Evolutionary conservation across 2,113 vertebrate genomes (phyloP).

Genomic region (Heterocephalus glaber): DNA sequence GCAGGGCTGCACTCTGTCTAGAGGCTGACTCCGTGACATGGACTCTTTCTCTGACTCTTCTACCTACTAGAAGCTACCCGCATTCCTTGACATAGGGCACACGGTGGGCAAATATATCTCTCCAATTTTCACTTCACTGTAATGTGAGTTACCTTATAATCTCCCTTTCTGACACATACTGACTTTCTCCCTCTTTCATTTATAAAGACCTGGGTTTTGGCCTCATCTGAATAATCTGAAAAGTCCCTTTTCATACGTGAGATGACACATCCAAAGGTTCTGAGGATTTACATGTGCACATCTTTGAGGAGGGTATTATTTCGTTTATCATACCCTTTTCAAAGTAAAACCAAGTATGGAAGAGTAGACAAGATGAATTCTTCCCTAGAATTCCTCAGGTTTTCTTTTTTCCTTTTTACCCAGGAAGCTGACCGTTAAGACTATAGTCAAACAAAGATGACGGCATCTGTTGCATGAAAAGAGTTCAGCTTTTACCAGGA

Average conservation of each 20-base stretch:
- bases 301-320: not conserved
- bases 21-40: not conserved
- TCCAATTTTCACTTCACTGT: not conserved
- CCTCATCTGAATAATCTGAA: not conserved
- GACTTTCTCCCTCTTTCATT: not conserved
- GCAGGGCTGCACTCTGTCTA: not conserved
- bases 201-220: not conserved
- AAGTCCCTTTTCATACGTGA: not conserved
- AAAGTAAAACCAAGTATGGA: not conserved
- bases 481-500: fast-evolving
- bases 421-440: not conserved
- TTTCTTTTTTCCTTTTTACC: not conserved
- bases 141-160: not conserved
- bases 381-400: not conserved
- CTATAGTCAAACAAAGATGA: not conserved
- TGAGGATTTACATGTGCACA: not conserved
- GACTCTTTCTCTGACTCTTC: not conserved
- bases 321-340: not conserved
- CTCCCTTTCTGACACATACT: not conserved
- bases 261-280: not conserved
- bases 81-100: fast-evolving
- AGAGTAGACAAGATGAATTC: fast-evolving
- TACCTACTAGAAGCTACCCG: not conserved
- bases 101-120: too few relatives aligned
- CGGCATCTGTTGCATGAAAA: not conserved